Conservation (phyloP, 1,140 invertebrate species). For the Cherax quadricarinatus region DNA sequence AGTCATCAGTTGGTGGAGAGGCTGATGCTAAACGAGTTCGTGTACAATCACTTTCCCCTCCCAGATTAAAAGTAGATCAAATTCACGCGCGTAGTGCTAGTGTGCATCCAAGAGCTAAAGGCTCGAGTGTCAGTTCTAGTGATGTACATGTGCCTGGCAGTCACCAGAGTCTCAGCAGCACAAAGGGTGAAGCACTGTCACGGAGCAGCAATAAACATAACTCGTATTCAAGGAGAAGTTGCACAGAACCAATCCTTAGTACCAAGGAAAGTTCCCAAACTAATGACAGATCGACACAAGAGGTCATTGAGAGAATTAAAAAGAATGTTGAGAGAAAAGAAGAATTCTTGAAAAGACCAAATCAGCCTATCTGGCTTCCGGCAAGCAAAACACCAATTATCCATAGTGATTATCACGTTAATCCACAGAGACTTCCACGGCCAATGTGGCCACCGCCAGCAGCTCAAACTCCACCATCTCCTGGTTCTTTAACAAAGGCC, state of each 20-base stretch:
- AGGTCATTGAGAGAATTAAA: conserved; percentile 80
- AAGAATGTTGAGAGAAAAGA: conserved; percentile 92
- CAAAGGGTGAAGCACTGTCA: conserved; percentile 37
- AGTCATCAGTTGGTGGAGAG: conserved; percentile 40
- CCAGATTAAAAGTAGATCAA: conserved; percentile 54
- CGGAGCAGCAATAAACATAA: conserved; percentile 36
- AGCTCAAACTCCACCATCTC: conserved; percentile 67
- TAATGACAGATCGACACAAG: conserved; percentile 64
- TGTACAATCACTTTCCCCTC: conserved; percentile 61
- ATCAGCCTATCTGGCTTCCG: conserved; percentile 80
- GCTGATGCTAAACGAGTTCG: conserved; percentile 43
- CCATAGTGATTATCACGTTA: conserved; percentile 85
- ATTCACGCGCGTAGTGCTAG: conserved; percentile 42
- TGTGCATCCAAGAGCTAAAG: conserved; percentile 47
- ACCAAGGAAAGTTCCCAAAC: conserved; percentile 24
- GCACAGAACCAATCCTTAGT: conserved; percentile 42
- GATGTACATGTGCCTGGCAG: conserved; percentile 27
- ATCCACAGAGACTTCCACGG: conserved; percentile 85
- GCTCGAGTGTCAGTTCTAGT: not conserved
- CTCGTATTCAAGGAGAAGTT: conserved; percentile 46
- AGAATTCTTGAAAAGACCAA: conserved; percentile 87
- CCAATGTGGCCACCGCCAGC: conserved; percentile 84
- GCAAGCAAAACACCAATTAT: conserved; percentile 76
- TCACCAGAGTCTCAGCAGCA: conserved; percentile 53
- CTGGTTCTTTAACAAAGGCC: conserved; percentile 67